Percentiles rank a stretch among this genome's conserved stretches.
Conservation (phyloP, 2,797 vertebrate genomes). For the Alfaro cultratus region DNA sequence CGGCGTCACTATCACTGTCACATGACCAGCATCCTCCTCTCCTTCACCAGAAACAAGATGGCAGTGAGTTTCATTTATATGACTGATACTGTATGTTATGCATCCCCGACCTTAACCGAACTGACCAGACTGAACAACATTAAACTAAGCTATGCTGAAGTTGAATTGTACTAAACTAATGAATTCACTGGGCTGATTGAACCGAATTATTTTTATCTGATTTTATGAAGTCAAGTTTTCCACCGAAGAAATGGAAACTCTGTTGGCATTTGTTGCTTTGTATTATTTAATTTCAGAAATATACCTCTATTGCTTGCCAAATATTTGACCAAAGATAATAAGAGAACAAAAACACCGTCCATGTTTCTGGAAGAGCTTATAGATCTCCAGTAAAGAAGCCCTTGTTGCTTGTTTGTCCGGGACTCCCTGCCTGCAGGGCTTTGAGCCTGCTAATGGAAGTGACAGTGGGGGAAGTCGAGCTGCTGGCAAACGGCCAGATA, state of each 20-base stretch:
- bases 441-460: slow-evolving; percentile 67
- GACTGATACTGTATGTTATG: no score
- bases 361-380: slow-evolving; percentile 3
- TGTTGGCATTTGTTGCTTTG: slow-evolving; percentile 11
- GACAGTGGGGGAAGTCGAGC: slow-evolving; percentile 61
- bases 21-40: no score
- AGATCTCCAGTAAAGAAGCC: slow-evolving; percentile 6
- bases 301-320: slow-evolving; percentile 15
- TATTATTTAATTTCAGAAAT: slow-evolving; percentile 25
- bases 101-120: no score
- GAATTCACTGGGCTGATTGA: background rate
- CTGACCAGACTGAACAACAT: no score
- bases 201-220: background rate
- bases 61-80: no score
- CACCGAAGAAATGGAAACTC: background rate
- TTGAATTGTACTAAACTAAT: background rate
- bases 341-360: slow-evolving; percentile 6
- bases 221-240: background rate
- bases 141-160: no score
- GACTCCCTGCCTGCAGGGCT: slow-evolving; percentile 53
- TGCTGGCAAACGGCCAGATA: slow-evolving; percentile 60
- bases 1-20: no score
- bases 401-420: slow-evolving; percentile 49
- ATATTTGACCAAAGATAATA: slow-evolving; percentile 18
- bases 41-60: no score